These are phyloP conservation scores for Bactericera cockerelli DNA, from an alignment of 1,140 invertebrate genomes.

Conservation along the genomic window DNA sequence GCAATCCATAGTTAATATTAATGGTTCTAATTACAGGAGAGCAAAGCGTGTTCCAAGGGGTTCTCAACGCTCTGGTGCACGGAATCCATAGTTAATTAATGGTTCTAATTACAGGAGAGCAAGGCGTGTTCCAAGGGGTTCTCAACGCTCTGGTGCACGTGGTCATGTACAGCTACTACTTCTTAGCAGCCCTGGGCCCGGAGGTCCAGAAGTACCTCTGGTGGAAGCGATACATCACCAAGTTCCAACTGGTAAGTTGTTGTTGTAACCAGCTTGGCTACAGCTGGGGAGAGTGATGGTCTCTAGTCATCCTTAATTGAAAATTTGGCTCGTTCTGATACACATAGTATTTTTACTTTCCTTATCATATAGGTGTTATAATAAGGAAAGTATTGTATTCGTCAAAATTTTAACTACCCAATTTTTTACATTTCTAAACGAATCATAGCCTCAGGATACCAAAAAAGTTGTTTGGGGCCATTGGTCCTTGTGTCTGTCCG, in stretches of 20 bases:
- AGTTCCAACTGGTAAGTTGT: constrained; percentile 46
- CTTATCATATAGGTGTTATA: too few species aligned
- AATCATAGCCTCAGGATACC: too few species aligned
- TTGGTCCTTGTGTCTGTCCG: too few species aligned
- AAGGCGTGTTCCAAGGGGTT: constrained; percentile 33
- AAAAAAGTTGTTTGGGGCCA: too few species aligned
- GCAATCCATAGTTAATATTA: too few species aligned
- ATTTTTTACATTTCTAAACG: too few species aligned
- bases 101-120: constrained; percentile 30
- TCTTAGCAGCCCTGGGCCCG: constrained; percentile 48
- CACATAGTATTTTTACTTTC: background rate
- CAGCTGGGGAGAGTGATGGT: too few species aligned
- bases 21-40: constrained; percentile 30
- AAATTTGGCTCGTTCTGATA: background rate
- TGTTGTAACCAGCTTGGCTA: too few species aligned
- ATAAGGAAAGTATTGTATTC: too few species aligned
- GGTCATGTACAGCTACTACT: constrained; percentile 57
- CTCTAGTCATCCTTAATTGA: too few species aligned
- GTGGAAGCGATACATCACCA: constrained; percentile 66
- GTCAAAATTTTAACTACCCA: too few species aligned
- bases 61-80: constrained; percentile 49
- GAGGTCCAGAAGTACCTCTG: constrained; percentile 49
- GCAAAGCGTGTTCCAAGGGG: constrained; percentile 33
- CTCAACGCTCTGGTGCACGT: constrained; percentile 52
- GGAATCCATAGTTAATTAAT: too few species aligned